Percentiles rank a stretch among this genome's conserved stretches.
Evolutionary conservation across 2,113 vertebrate species (phyloP).

Genomic region (Polyodon spathula): DNA sequence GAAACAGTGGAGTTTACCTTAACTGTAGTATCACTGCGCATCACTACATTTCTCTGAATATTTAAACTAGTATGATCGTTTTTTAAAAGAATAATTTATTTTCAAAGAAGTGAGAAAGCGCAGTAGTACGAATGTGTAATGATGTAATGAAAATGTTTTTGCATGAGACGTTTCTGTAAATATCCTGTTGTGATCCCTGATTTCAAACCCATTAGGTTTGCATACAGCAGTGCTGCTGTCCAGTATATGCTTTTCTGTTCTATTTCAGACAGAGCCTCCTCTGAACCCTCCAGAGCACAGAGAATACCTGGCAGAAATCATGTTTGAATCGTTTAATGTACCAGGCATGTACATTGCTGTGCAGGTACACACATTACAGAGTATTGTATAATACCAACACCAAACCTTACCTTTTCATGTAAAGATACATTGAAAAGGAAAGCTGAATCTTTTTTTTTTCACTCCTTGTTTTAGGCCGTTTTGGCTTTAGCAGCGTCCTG

Average conservation of each 20-base stretch:
- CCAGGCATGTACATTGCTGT: conserved; percentile 83
- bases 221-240: not conserved
- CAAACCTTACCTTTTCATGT: not conserved
- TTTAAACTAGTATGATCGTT: not conserved
- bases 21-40: not conserved
- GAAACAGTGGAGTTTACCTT: not conserved
- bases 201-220: not conserved
- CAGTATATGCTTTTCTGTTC: not conserved
- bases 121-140: no score
- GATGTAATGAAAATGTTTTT: no score
- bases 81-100: not conserved
- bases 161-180: not conserved
- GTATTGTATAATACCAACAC: not conserved
- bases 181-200: not conserved
- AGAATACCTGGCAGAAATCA: conserved; percentile 83
- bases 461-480: conserved; percentile 54
- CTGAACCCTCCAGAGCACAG: conserved; percentile 81
- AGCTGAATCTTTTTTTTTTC: not conserved
- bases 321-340: conserved; percentile 83
- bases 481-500: conserved; percentile 69
- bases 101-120: not conserved
- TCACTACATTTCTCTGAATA: no score
- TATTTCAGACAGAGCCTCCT: conserved; percentile 71
- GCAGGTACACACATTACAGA: conserved; percentile 56
- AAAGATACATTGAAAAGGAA: not conserved